Evolutionary conservation across 2,797 vertebrate species (phyloP).

Genomic region (Loriculus beryllinus): DNA sequence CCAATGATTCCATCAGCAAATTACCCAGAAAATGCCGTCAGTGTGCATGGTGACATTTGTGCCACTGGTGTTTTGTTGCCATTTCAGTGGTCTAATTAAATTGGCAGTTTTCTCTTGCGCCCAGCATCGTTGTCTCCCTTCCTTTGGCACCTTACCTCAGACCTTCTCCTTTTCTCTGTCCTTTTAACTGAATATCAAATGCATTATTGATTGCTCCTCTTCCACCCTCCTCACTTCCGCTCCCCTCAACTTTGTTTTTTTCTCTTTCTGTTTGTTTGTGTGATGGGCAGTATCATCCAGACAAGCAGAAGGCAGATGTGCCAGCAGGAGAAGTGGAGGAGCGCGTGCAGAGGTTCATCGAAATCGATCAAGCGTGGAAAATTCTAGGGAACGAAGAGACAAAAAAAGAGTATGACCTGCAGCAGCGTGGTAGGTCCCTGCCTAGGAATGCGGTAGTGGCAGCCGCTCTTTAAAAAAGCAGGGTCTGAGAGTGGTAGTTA

Average conservation of each 20-base stretch:
- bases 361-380: conserved; percentile 88
- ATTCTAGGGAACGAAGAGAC: conserved; percentile 85
- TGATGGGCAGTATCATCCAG: conserved; percentile 85
- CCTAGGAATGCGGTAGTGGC: conserved; percentile 40
- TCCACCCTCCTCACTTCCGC: background rate
- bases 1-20: conserved; percentile 85
- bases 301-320: conserved; percentile 80
- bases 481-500: conserved; percentile 14
- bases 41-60: conserved; percentile 78
- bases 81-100: conserved; percentile 74
- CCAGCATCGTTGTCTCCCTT: conserved; percentile 36
- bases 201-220: conserved; percentile 41
- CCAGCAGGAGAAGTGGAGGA: conserved; percentile 73
- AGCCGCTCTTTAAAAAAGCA: conserved; percentile 51
- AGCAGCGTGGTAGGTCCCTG: conserved; percentile 79
- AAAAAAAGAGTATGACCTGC: conserved; percentile 84
- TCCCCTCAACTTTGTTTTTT: background rate
- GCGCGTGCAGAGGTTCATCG: conserved; percentile 81
- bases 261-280: background rate
- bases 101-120: conserved; percentile 72
- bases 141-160: conserved; percentile 51
- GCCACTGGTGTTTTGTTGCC: conserved; percentile 68
- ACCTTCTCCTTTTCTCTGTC: conserved; percentile 47
- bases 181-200: conserved; percentile 51
- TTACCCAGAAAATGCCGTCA: conserved; percentile 85